Evolutionary conservation across 1,140 invertebrate genomes (phyloP).

Genomic region (Thaumatotibia leucotreta): DNA sequence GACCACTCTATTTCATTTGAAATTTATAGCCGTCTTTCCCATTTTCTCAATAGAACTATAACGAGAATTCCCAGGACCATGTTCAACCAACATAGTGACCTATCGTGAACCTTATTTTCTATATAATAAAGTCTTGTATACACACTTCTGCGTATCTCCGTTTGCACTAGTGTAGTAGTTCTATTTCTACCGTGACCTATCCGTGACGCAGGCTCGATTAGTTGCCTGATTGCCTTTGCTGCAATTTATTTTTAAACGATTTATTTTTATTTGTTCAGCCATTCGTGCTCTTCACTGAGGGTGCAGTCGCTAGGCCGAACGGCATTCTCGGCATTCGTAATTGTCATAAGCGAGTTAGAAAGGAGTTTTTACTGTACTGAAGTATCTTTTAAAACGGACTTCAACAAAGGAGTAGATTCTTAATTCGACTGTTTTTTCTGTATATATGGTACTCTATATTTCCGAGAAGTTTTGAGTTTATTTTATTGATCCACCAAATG

Average conservation of each 20-base stretch:
- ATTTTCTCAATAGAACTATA: background rate
- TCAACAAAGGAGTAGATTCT: too few relatives aligned
- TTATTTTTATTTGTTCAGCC: background rate
- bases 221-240: background rate
- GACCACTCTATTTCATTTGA: background rate
- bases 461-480: too few relatives aligned
- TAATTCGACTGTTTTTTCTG: too few relatives aligned
- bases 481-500: too few relatives aligned
- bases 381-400: too few relatives aligned
- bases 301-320: background rate
- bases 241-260: background rate
- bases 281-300: background rate
- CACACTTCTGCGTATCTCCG: background rate
- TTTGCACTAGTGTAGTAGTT: background rate
- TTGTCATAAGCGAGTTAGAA: too few relatives aligned
- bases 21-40: background rate
- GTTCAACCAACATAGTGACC: background rate
- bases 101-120: background rate
- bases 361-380: too few relatives aligned
- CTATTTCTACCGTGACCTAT: background rate
- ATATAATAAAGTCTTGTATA: background rate
- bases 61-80: background rate
- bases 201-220: background rate
- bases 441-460: too few relatives aligned
- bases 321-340: background rate